A percentile compares a stretch with the other conserved stretches of the same genome.
These are phyloP conservation scores for Dascyllus trimaculatus DNA, from an alignment of 2,113 vertebrate species.

Conservation along the genomic window DNA sequence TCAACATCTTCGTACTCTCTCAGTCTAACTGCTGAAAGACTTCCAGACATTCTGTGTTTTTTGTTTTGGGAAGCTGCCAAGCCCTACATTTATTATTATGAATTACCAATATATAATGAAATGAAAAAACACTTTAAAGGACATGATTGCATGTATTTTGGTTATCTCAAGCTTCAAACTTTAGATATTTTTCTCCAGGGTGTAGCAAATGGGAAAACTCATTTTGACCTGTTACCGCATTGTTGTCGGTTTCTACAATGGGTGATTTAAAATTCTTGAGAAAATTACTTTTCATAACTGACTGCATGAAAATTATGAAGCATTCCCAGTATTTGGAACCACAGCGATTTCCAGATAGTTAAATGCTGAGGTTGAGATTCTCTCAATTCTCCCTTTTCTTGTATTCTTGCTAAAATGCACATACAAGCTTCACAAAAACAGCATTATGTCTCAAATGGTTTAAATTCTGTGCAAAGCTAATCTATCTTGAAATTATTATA, in stretches of 20 bases:
- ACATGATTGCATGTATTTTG: not conserved
- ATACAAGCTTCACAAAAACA: conserved; percentile 16
- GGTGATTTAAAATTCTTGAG: not conserved
- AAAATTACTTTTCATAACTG: conserved; percentile 6
- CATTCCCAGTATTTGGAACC: not conserved
- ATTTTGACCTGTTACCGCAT: not conserved
- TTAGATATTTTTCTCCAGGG: no score
- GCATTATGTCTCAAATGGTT: not conserved
- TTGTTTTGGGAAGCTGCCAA: conserved; percentile 6
- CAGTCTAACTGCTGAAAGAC: not conserved
- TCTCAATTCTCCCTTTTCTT: not conserved
- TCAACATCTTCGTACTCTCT: conserved; percentile 26
- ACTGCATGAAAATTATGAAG: not conserved
- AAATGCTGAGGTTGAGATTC: not conserved
- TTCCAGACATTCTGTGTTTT: not conserved
- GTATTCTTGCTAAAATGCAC: not conserved
- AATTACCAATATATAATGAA: not conserved
- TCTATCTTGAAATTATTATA: conserved; percentile 1
- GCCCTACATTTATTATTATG: not conserved
- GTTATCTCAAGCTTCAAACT: not conserved
- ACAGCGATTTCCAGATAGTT: not conserved
- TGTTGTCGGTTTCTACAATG: not conserved
- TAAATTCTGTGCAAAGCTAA: conserved; percentile 4
- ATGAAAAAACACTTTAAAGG: not conserved
- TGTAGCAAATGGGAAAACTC: no score